These are phyloP conservation scores for Lutraria rhynchaena DNA, from an alignment of 1,140 invertebrate species.

Conservation along the genomic window DNA sequence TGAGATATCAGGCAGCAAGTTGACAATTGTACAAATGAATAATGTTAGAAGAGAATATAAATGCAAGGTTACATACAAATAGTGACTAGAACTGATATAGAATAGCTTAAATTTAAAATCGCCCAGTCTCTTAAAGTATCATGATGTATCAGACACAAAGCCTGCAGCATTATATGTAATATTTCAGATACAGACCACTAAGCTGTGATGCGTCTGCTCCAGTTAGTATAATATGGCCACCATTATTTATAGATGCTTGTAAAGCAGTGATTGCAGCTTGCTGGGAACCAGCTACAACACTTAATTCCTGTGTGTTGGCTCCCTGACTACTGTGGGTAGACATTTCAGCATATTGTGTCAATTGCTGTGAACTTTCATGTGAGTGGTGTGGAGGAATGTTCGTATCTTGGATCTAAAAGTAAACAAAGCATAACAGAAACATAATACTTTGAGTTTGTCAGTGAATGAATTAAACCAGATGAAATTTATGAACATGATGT, in stretches of 20 bases:
- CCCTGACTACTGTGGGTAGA: conserved; percentile 25
- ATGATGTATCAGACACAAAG: no score
- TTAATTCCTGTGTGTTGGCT: conserved; percentile 82
- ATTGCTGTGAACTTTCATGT: conserved; percentile 51
- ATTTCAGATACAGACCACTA: conserved; percentile 90
- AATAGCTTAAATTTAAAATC: no score
- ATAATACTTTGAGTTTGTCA: no score
- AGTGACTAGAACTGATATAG: no score
- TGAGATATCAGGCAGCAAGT: no score
- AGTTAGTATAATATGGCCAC: conserved; percentile 96
- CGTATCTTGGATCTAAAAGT: conserved; percentile 35
- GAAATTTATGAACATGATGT: no score
- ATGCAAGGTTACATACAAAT: no score
- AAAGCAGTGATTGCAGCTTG: conserved; percentile 35
- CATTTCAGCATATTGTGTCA: conserved; percentile 39
- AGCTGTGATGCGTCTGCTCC: conserved; percentile 88
- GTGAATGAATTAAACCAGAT: no score
- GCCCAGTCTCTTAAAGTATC: no score
- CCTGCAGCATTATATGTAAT: no score
- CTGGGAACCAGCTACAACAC: conserved; percentile 92
- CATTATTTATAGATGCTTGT: conserved; percentile 76
- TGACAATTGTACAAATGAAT: no score
- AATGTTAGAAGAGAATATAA: no score
- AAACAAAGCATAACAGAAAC: background rate
- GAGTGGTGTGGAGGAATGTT: conserved; percentile 8